Percentiles rank a stretch among this genome's conserved stretches.
Conservation (phyloP, 2,113 vertebrate species). For the Lethenteron reissneri region DNA sequence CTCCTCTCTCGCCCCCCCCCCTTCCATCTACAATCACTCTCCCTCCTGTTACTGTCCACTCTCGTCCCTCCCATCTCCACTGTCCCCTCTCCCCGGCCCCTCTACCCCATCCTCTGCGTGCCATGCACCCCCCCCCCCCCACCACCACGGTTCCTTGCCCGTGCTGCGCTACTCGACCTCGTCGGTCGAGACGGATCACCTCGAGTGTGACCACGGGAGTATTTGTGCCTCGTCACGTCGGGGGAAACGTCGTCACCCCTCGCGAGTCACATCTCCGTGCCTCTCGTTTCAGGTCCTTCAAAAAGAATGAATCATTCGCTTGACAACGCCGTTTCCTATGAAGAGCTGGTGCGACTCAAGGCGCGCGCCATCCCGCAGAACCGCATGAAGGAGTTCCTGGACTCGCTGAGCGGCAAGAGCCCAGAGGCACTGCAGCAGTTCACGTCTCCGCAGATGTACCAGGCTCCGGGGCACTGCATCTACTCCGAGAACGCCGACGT, state of each 20-base stretch:
- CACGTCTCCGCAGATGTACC: slow-evolving; percentile 77
- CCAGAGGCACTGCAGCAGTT: slow-evolving; percentile 89
- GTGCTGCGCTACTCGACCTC: slow-evolving; percentile 9
- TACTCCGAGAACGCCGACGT: slow-evolving; percentile 97
- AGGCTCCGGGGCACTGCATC: slow-evolving; percentile 69
- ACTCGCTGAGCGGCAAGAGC: slow-evolving; percentile 75
- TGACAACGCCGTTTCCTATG: slow-evolving; percentile 92
- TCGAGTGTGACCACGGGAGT: neutral
- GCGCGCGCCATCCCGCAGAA: slow-evolving; percentile 85
- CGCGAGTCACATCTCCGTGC: neutral
- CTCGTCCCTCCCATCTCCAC: slow-evolving; percentile 13
- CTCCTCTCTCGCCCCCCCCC: neutral
- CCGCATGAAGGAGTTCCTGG: slow-evolving; percentile 98
- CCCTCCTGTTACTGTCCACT: neutral
- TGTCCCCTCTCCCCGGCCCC: slow-evolving; percentile 13
- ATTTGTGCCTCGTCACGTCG: rapidly evolving
- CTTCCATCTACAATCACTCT: neutral
- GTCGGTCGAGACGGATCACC: slow-evolving; percentile 6
- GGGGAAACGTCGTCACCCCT: neutral
- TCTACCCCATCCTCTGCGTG: slow-evolving; percentile 19
- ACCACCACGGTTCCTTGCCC: slow-evolving; percentile 9
- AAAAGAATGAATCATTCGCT: slow-evolving; percentile 76
- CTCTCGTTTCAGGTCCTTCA: neutral
- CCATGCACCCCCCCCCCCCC: slow-evolving; percentile 16
- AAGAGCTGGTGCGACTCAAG: slow-evolving; percentile 93